Percentiles rank a stretch among this genome's conserved stretches.
Evolutionary conservation across 2,888 invertebrate genomes (phyloP).

Genomic region (Cerastoderma edule): DNA sequence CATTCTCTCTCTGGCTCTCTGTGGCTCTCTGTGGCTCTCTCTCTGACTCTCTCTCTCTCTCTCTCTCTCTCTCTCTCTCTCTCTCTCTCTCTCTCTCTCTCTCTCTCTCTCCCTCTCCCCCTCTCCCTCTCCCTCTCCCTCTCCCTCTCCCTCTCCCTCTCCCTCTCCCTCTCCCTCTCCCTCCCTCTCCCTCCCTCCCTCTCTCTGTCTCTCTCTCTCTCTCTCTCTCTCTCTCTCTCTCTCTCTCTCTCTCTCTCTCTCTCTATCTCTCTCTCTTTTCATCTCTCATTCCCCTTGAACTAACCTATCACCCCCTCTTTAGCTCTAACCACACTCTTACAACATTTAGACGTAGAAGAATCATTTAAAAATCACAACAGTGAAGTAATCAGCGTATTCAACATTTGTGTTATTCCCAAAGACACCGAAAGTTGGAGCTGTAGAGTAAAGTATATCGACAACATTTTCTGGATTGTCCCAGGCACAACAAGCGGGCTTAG

Average conservation of each 20-base stretch:
- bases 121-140: conserved; percentile 3
- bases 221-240: background rate
- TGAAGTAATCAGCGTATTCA: background rate
- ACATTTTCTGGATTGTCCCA: no score
- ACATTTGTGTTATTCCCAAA: background rate
- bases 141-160: background rate
- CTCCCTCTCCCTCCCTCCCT: background rate
- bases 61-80: background rate
- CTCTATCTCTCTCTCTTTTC: background rate
- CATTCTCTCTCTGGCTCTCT: background rate
- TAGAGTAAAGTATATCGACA: no score
- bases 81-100: conserved; percentile 20
- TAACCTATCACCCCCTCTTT: background rate
- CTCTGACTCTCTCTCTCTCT: background rate
- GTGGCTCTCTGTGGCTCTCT: background rate
- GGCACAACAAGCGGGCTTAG: no score
- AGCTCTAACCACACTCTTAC: background rate
- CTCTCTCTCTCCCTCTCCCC: background rate
- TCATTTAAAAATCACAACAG: background rate
- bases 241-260: background rate
- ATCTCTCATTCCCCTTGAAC: background rate
- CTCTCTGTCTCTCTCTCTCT: background rate
- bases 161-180: background rate
- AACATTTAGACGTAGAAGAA: background rate
- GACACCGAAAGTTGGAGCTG: no score